Percentiles rank a stretch among this genome's conserved stretches.
Conservation (phyloP, 1,140 invertebrate genomes). For the Ceratina australensis region DNA sequence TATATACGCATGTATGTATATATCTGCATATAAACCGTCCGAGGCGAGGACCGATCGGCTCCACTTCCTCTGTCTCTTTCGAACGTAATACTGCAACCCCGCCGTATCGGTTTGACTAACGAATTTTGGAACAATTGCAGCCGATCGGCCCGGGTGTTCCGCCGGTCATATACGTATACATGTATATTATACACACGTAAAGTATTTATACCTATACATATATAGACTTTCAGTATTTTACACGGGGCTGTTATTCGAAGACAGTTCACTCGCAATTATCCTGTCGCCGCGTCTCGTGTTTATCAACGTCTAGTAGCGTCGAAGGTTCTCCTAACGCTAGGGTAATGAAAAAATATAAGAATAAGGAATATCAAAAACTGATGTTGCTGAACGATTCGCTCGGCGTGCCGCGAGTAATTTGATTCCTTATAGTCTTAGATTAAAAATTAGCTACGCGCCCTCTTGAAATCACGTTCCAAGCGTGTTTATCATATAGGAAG, state of each 20-base stretch:
- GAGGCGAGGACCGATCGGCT: too few species aligned
- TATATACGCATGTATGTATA: slow-evolving; percentile 37
- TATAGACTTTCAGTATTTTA: slow-evolving; percentile 68
- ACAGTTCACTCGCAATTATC: neutral
- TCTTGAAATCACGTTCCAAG: neutral
- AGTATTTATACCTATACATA: slow-evolving; percentile 50
- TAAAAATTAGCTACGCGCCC: neutral
- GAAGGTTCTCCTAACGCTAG: neutral
- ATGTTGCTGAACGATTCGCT: neutral
- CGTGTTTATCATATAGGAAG: neutral
- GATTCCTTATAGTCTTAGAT: neutral
- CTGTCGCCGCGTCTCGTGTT: neutral
- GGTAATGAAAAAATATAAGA: neutral
- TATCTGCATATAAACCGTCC: slow-evolving; percentile 39
- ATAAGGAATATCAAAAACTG: neutral
- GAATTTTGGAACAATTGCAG: too few species aligned
- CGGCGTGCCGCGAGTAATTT: neutral
- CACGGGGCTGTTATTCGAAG: slow-evolving; percentile 43
- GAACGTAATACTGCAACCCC: too few species aligned
- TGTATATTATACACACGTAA: slow-evolving; percentile 34
- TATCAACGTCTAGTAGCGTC: neutral
- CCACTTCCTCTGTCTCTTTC: too few species aligned
- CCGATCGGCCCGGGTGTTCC: too few species aligned
- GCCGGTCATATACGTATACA: slow-evolving; percentile 19
- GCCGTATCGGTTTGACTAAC: too few species aligned